Conservation (phyloP, 2,888 invertebrate species). For the Cephonodes hylas region DNA sequence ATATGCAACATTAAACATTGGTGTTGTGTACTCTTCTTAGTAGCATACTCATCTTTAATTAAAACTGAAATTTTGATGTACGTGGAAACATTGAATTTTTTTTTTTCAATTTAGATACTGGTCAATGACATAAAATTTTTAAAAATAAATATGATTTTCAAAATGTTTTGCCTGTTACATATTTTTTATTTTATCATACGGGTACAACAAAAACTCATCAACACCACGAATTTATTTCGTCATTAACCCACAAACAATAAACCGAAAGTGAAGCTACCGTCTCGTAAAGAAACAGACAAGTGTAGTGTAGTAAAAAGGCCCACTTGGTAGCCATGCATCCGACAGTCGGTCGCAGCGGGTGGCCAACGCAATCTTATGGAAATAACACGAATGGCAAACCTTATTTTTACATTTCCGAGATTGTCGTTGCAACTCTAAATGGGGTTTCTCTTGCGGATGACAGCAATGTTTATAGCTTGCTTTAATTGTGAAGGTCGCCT, state of each 20-base stretch:
- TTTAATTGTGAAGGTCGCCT: neutral
- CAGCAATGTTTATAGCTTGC: slow-evolving; percentile 9
- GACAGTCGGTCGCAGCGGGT: slow-evolving; percentile 36
- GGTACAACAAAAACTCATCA: too few species aligned
- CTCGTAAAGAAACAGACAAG: slow-evolving; percentile 30
- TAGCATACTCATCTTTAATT: too few species aligned
- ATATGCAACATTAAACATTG: too few species aligned
- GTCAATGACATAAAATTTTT: too few species aligned
- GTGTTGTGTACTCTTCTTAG: too few species aligned
- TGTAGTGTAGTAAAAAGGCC: slow-evolving; percentile 45
- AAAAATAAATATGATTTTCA: too few species aligned
- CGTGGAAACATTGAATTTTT: too few species aligned
- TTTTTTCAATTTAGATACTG: too few species aligned
- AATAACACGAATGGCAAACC: slow-evolving; percentile 38
- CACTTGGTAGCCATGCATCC: slow-evolving; percentile 28
- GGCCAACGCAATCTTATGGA: slow-evolving; percentile 34
- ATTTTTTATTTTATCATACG: too few species aligned
- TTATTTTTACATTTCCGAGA: slow-evolving; percentile 35
- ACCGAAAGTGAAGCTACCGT: slow-evolving; percentile 51
- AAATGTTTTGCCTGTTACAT: too few species aligned
- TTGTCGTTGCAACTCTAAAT: slow-evolving; percentile 43
- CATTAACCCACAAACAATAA: slow-evolving; percentile 15
- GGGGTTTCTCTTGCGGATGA: slow-evolving; percentile 30
- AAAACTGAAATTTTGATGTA: too few species aligned
- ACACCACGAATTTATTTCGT: slow-evolving; percentile 9